These are phyloP conservation scores for Tetrapedia diversipes DNA, from an alignment of 2,888 invertebrate genomes.

Conservation along the genomic window DNA sequence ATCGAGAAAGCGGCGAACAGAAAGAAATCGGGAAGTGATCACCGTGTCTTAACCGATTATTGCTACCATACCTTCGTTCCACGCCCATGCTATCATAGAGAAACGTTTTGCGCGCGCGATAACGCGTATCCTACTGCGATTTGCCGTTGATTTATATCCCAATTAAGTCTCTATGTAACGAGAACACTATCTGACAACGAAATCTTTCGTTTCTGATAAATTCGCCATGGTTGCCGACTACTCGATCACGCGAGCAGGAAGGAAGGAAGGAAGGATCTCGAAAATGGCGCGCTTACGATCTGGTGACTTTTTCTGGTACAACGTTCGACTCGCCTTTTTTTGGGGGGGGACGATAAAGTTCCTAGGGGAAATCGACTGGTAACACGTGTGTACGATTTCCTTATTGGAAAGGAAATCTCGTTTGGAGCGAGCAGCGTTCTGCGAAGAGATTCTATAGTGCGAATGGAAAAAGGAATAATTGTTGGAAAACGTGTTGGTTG, in stretches of 20 bases:
- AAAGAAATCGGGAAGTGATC: slow-evolving; percentile 49
- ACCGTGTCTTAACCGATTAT: slow-evolving; percentile 36
- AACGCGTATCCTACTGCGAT: slow-evolving; percentile 38
- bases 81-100: slow-evolving; percentile 19
- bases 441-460: not conserved
- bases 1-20: slow-evolving; percentile 48
- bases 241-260: not conserved
- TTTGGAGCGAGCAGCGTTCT: not conserved
- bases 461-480: slow-evolving; percentile 4
- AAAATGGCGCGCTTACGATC: slow-evolving; percentile 8
- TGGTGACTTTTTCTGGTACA: not conserved
- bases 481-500: not conserved
- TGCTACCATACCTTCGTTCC: slow-evolving; percentile 28
- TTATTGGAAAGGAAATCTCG: slow-evolving; percentile 28
- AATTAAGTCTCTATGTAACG: slow-evolving; percentile 24
- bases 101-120: slow-evolving; percentile 34
- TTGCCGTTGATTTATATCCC: slow-evolving; percentile 46
- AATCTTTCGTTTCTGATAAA: slow-evolving; percentile 44
- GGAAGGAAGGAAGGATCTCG: not conserved
- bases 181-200: not conserved
- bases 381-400: slow-evolving; percentile 26
- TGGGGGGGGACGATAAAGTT: not conserved
- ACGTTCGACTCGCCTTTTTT: not conserved
- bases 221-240: not conserved
- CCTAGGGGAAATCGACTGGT: slow-evolving; percentile 13